Base-by-base conservation (phyloP, 2,797 vertebrate genomes). In the Rhinella marina region DNA sequence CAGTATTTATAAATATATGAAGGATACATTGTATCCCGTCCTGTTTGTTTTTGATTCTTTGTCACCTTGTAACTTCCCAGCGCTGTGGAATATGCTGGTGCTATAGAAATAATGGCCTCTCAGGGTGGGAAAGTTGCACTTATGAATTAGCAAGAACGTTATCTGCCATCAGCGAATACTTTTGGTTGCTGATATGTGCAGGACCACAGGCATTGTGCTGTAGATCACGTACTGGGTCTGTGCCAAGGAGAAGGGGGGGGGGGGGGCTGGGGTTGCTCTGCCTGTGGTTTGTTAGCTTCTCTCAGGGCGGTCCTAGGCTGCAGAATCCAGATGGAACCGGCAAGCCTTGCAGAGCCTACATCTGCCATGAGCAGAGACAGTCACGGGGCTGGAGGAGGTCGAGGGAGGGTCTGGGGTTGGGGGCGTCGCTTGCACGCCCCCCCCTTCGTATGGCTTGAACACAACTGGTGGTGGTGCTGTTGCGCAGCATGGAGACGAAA, bases 291-390 rank as follows among this genome's bases (percentile, higher is more conserved):
- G 73, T 32, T 52, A 23, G 66, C 68, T 75, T 27, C 21, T 79
- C 75, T 52, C 52, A 27, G 73, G 50, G 82, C 81, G 73, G 87
- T 68, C 81, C 82, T 50, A 59, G 75, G 72, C 81, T 88, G 87
- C 52, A 48, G 13, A 57, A 84, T 88, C 87, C 87, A 72, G 87
- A 88, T 88, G 52, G 81, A 88, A 83, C 87, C 87, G 61, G 81
- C 52, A 8, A 32, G 81, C 59, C 9, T 1, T 25, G 80, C 27
- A 81, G 8, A 76, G 19, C 8, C 56, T 62, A 10, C 66, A 79
- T 76, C 81, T 66, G 87, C 80, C 54, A 88, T 61, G 83, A 90
- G 90, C 90, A 91, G 88, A 52, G 54, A 76, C 72, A 27, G 88
- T 62, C 86, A 77, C 11, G 50, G 72, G 81, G 86, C 80, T 29